These are phyloP conservation scores for Cotesia typhae DNA, from an alignment of 1,140 invertebrate species.

Conservation along the genomic window DNA sequence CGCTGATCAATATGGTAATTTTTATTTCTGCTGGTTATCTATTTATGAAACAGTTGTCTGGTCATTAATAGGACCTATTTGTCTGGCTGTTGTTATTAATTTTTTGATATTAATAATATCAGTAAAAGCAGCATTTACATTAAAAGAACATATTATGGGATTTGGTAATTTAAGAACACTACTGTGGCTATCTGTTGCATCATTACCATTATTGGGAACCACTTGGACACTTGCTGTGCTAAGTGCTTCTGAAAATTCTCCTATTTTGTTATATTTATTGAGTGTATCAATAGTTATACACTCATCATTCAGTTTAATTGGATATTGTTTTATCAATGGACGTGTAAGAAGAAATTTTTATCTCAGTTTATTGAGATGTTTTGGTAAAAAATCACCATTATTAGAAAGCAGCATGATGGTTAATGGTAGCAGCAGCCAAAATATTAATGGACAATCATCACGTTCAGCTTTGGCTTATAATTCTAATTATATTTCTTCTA, in stretches of 20 bases:
- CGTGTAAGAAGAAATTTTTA: conserved; percentile 78
- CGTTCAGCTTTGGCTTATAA: conserved; percentile 84
- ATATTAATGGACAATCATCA: conserved; percentile 71
- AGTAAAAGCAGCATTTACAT: conserved; percentile 87
- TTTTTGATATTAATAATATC: conserved; percentile 84
- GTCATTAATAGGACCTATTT: conserved; percentile 89
- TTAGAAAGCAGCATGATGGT: conserved; percentile 75
- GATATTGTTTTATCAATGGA: conserved; percentile 85
- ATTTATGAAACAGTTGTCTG: conserved; percentile 91
- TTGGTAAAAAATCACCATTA: conserved; percentile 85
- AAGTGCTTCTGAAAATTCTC: conserved; percentile 80
- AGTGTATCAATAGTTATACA: conserved; percentile 76
- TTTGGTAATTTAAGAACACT: conserved; percentile 89
- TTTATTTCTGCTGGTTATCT: conserved; percentile 94
- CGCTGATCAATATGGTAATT: conserved; percentile 95
- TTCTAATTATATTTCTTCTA: conserved; percentile 52
- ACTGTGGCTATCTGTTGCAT: conserved; percentile 83
- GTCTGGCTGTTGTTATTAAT: conserved; percentile 78
- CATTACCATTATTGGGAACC: conserved; percentile 79
- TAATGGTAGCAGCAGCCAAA: conserved; percentile 76
- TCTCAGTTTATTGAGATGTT: conserved; percentile 74
- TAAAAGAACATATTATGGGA: conserved; percentile 89
- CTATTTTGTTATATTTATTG: conserved; percentile 76
- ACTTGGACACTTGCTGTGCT: conserved; percentile 85
- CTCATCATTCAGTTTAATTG: conserved; percentile 80